Percentiles rank a stretch among this genome's conserved stretches.
These are phyloP conservation scores for Xanthorhoe designata DNA, from an alignment of 2,888 invertebrate species.

Conservation along the genomic window DNA sequence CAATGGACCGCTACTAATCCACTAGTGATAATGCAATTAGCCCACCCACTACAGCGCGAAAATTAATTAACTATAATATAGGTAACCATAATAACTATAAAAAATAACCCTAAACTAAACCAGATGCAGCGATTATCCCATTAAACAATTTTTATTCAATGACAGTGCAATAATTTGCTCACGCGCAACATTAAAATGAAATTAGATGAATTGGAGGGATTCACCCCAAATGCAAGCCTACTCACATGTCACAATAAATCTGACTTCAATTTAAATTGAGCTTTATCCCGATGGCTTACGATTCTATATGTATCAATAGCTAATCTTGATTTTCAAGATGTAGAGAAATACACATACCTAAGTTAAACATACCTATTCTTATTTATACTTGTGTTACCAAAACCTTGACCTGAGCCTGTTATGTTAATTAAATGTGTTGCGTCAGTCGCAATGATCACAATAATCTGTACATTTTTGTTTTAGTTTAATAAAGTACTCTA, in stretches of 20 bases:
- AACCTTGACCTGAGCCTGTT: no score
- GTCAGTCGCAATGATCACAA: no score
- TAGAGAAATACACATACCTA: neutral
- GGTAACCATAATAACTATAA: constrained; percentile 53
- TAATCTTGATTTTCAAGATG: neutral
- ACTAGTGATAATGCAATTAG: constrained; percentile 72
- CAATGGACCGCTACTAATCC: constrained; percentile 66
- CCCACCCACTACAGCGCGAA: constrained; percentile 58
- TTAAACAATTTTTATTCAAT: constrained; percentile 75
- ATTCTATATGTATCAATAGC: neutral
- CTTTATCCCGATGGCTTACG: neutral
- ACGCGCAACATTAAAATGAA: constrained; percentile 81
- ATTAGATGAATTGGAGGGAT: constrained; percentile 68
- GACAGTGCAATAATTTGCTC: constrained; percentile 82
- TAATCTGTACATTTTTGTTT: no score
- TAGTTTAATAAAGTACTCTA: no score
- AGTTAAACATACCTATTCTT: neutral
- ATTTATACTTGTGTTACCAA: no score
- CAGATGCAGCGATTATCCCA: constrained; percentile 78
- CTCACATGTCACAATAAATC: constrained; percentile 1
- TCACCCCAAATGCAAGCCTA: constrained; percentile 34
- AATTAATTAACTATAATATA: constrained; percentile 73
- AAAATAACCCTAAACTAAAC: constrained; percentile 66
- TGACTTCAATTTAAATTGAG: neutral
- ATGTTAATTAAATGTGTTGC: no score